Base-by-base conservation (phyloP, 1,140 invertebrate genomes). In the Wiebesia pumilae region DNA sequence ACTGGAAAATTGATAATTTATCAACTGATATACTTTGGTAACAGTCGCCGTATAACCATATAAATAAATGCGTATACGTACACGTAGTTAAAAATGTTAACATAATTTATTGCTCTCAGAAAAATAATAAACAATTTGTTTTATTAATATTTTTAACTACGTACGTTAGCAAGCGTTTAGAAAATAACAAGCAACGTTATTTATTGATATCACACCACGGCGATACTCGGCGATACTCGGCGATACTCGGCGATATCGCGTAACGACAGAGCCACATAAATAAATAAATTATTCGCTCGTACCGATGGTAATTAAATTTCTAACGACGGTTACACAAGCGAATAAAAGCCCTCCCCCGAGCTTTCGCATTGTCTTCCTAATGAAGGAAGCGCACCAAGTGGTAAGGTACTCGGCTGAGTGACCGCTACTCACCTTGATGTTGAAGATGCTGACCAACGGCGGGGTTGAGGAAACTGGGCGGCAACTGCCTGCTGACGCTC, bases 401-500 rank as follows among this genome's bases (percentile, higher is more conserved):
- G n/a, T n/a, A n/a, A n/a, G n/a, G n/a, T n/a, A n/a, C n/a, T n/a
- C n/a, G n/a, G n/a, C n/a, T n/a, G n/a, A n/a, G n/a, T n/a, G 6
- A 16, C 16, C 0, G 7, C 1, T 35, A 80, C 84, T 81, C 24
- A 85, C 84, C 71, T 58, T 81, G 81, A 6, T 84, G 85, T 43
- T 71, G 75, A 3, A 79, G 84, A 1, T 86, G 84, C 24, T 81
- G 79, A 3, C 84, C 58, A 24, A 80, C 77, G 12, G 84, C 81
- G 24, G 81, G 84, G 40, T 88, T 94, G 73, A 94, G 88, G 71
- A 94, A 94, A 85, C 90, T 93, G 40, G 92, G 90, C 79, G 92
- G 94, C 86, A 94, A 88, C 85, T 94, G 93, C 86, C 92, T 92
- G 88, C 91, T 93, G 85, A 94, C 91, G 85, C 93, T 91, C 88